A percentile compares a stretch with the other conserved stretches of the same genome.
Evolutionary conservation across 2,113 vertebrate species (phyloP).

Genomic region (Pelmatolapia mariae): DNA sequence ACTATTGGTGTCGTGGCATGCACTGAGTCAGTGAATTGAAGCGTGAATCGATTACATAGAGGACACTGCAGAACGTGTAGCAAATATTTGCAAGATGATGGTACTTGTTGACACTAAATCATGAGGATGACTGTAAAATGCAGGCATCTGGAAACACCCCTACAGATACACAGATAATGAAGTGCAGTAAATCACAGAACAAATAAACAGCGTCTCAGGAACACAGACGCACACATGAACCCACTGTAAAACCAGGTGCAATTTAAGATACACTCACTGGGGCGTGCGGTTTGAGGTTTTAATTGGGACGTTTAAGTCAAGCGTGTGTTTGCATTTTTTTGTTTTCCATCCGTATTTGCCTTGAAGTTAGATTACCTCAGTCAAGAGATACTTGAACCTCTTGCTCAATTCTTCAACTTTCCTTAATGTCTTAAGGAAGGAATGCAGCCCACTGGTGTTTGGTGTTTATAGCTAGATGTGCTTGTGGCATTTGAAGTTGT

Average conservation of each 20-base stretch:
- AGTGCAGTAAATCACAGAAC: constrained; percentile 54
- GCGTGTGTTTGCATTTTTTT: background rate
- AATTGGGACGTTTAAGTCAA: background rate
- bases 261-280: background rate
- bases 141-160: constrained; percentile 52
- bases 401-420: background rate
- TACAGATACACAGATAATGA: constrained; percentile 37
- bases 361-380: background rate
- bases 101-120: constrained; percentile 57
- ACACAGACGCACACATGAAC: constrained; percentile 23
- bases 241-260: constrained; percentile 31
- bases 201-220: constrained; percentile 26
- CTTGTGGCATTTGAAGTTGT: background rate
- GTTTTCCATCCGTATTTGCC: constrained; percentile 1
- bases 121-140: constrained; percentile 40
- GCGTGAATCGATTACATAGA: background rate
- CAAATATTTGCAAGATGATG: constrained; percentile 38
- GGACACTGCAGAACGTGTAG: background rate
- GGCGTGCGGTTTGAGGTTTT: background rate
- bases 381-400: background rate
- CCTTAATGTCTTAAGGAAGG: background rate
- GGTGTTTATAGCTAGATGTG: background rate
- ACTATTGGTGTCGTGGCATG: background rate
- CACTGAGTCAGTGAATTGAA: background rate
- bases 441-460: background rate